Evolutionary conservation across 2,797 vertebrate species (phyloP).

Genomic region (Melanotaenia pygmaea): DNA sequence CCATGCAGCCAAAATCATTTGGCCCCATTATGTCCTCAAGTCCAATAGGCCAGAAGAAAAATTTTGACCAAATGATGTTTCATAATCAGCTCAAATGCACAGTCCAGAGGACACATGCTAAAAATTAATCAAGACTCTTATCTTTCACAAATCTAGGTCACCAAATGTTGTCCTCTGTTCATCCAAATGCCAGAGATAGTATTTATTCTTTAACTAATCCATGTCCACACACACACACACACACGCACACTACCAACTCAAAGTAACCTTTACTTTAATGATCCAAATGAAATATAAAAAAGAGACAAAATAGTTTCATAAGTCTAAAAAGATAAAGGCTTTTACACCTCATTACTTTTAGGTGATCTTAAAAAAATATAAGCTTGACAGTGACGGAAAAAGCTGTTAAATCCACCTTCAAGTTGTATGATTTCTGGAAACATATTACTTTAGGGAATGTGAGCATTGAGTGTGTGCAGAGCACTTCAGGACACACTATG

Average conservation of each 20-base stretch:
- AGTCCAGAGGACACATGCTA: not conserved
- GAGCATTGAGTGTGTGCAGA: conserved; percentile 50
- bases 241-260: too few species aligned
- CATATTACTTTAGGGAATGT: conserved; percentile 45
- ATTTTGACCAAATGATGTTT: not conserved
- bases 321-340: not conserved
- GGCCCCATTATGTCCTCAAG: not conserved
- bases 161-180: not conserved
- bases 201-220: too few species aligned
- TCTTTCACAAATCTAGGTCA: not conserved
- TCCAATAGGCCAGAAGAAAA: not conserved
- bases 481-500: conserved; percentile 67
- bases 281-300: too few species aligned
- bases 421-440: conserved; percentile 32
- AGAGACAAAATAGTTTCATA: not conserved
- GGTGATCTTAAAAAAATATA: not conserved
- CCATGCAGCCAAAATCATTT: too few species aligned
- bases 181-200: not conserved
- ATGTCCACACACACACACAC: too few species aligned
- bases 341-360: not conserved
- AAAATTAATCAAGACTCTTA: not conserved
- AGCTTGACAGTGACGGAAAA: conserved; percentile 11
- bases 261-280: too few species aligned
- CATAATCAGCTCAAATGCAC: not conserved
- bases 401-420: conserved; percentile 37